Percentiles rank a stretch among this genome's conserved stretches.
Evolutionary conservation across 1,140 invertebrate genomes (phyloP).

Genomic region (Planococcus citri): DNA sequence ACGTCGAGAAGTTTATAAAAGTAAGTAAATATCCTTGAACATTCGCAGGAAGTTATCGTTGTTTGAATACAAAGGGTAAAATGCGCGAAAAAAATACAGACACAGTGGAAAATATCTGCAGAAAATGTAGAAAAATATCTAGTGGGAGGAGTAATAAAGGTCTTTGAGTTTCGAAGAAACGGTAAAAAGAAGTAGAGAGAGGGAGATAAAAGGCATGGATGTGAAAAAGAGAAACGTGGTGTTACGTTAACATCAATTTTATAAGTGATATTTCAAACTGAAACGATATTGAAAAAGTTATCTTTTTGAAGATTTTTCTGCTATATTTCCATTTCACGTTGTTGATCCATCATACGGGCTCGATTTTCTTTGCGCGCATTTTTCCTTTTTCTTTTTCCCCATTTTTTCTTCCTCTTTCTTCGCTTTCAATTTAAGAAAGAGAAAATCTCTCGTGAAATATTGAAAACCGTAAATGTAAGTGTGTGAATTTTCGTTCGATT

Average conservation of each 20-base stretch:
- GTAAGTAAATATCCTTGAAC: slow-evolving; percentile 10
- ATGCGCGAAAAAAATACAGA: not conserved
- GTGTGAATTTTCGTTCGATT: too few species aligned
- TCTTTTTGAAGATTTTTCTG: slow-evolving; percentile 14
- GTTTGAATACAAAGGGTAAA: slow-evolving; percentile 17
- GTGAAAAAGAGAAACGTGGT: not conserved
- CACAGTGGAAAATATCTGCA: not conserved
- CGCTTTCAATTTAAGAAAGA: too few species aligned
- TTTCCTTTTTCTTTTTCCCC: not conserved
- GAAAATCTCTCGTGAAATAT: too few species aligned
- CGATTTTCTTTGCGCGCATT: not conserved
- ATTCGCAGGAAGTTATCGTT: slow-evolving; percentile 17
- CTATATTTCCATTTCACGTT: not conserved
- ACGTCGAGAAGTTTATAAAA: slow-evolving; percentile 4
- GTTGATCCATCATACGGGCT: slow-evolving; percentile 6
- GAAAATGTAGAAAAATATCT: not conserved
- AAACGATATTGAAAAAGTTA: slow-evolving; percentile 19
- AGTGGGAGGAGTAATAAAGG: not conserved
- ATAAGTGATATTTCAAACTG: slow-evolving; percentile 17
- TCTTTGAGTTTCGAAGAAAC: slow-evolving; percentile 8
- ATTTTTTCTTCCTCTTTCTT: not conserved
- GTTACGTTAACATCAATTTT: slow-evolving; percentile 20
- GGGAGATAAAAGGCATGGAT: not conserved
- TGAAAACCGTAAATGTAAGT: too few species aligned
- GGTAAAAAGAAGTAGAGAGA: not conserved